Base-by-base conservation (phyloP, 2,797 vertebrate genomes). In the Vireo griseus region DNA sequence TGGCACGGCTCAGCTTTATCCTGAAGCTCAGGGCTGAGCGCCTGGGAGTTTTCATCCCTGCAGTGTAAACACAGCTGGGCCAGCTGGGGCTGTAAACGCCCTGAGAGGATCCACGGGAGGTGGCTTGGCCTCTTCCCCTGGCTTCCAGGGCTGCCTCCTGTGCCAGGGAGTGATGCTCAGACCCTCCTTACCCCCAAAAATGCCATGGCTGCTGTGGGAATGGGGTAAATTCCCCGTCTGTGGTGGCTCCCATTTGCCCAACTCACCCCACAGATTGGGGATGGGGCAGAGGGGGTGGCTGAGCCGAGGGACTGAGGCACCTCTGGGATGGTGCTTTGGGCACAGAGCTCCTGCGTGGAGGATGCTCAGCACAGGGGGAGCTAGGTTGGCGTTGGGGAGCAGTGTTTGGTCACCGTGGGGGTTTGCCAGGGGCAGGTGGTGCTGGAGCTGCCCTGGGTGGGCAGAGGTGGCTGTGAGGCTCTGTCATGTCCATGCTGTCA, bases 11-110 rank as follows among this genome's bases (percentile, higher is more conserved):
- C 10, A 5, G 87, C 67, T 92, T 86, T 47, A n/a, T 74, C 71
- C 72, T 2, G 0, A 2, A 18, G 68, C 73, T 74, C 16, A 1
- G 55, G 55, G 50, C 52, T 6, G 13, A 85, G 48, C 1, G 42
- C 82, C 71, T 77, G 81, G 9, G 80, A 90, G 88, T 75, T 93
- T 88, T 93, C 63, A 31, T 84, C 31, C 15, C 48, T 0, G 1
- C 57, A 78, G 86, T 85, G 94, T 94, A 95, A 95, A 96, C 92
- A 95, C 95, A 96, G 96, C 92, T 94, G 95, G 92, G 75, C 47
- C 3, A 44, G 92, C 88, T 26, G 75, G 22, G 68, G 83, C 88
- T 63, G 68, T 45, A 65, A 93, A 66, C 63, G 25, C 37, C 69
- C 44, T 6, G 17, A 62, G 74, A 63, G 65, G 59, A 76, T 58